phyloP scores from a whole-genome alignment of 2,888 invertebrate species.

The Lasioglossum vierecki region DNA sequence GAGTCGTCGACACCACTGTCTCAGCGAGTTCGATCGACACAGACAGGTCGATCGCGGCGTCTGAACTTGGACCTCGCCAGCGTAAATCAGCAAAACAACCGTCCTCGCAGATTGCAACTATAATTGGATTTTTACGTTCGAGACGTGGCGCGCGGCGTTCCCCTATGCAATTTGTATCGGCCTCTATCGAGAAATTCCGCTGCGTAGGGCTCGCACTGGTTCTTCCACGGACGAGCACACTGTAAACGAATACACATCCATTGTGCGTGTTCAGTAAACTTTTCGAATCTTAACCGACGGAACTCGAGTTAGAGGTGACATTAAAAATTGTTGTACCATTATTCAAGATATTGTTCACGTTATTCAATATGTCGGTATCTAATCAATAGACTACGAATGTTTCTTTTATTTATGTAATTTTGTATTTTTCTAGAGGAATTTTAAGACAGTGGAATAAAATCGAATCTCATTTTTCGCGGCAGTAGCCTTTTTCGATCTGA shows the following conservation, averaged over 20 bases:
- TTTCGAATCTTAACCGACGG: too few relatives aligned
- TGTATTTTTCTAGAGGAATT: too few relatives aligned
- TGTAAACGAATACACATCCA: not conserved
- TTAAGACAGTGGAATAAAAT: too few relatives aligned
- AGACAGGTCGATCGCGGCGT: slow-evolving; percentile 64
- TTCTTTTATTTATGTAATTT: too few relatives aligned
- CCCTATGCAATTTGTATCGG: slow-evolving; percentile 45
- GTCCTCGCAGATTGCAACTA: slow-evolving; percentile 47
- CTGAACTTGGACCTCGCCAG: slow-evolving; percentile 69
- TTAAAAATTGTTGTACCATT: too few relatives aligned
- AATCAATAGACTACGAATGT: too few relatives aligned
- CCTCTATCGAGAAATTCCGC: slow-evolving; percentile 33
- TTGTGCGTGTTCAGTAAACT: too few relatives aligned
- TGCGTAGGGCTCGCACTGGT: not conserved
- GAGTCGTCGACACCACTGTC: slow-evolving; percentile 59
- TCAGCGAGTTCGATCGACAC: slow-evolving; percentile 44
- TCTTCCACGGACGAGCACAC: not conserved
- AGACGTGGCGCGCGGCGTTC: slow-evolving; percentile 8
- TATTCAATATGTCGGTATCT: too few relatives aligned
- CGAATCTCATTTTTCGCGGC: too few relatives aligned
- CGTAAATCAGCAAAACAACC: slow-evolving; percentile 64
- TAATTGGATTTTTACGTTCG: slow-evolving; percentile 60
- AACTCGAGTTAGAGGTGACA: too few relatives aligned
- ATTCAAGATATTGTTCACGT: too few relatives aligned
- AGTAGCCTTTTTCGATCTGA: too few relatives aligned